These are phyloP conservation scores for Neuroterus valhalla DNA, from an alignment of 1,140 invertebrate species.

Conservation along the genomic window DNA sequence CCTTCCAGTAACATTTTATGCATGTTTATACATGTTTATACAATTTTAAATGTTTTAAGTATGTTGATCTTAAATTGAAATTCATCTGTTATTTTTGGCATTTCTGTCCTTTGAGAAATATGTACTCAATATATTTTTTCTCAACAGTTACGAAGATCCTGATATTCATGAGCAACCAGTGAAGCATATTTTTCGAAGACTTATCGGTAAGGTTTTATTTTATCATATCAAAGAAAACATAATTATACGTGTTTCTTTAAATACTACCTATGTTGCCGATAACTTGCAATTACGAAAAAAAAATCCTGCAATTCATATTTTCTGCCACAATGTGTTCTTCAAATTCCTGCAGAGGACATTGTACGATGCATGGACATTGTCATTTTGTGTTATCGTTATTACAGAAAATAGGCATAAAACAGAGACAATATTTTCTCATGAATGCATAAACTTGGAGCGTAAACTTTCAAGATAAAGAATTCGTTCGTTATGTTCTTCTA, in stretches of 20 bases:
- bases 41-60: slow-evolving; percentile 35
- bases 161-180: slow-evolving; percentile 8
- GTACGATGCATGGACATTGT: no score
- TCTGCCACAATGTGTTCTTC: slow-evolving; percentile 33
- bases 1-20: no score
- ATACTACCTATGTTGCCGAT: no score
- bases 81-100: slow-evolving; percentile 36
- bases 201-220: slow-evolving; percentile 6
- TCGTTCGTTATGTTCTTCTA: neutral
- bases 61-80: slow-evolving; percentile 30
- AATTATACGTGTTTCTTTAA: no score
- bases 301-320: no score
- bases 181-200: slow-evolving; percentile 3
- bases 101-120: neutral
- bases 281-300: no score
- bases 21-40: slow-evolving; percentile 34
- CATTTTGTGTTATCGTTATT: no score
- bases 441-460: slow-evolving; percentile 16
- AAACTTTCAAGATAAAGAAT: slow-evolving; percentile 13
- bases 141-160: slow-evolving; percentile 6
- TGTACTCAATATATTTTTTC: neutral
- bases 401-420: no score
- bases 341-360: no score
- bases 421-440: slow-evolving; percentile 15
- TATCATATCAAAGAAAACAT: no score